These are phyloP conservation scores for Parotia lawesii DNA, from an alignment of 2,113 vertebrate genomes.

Conservation along the genomic window DNA sequence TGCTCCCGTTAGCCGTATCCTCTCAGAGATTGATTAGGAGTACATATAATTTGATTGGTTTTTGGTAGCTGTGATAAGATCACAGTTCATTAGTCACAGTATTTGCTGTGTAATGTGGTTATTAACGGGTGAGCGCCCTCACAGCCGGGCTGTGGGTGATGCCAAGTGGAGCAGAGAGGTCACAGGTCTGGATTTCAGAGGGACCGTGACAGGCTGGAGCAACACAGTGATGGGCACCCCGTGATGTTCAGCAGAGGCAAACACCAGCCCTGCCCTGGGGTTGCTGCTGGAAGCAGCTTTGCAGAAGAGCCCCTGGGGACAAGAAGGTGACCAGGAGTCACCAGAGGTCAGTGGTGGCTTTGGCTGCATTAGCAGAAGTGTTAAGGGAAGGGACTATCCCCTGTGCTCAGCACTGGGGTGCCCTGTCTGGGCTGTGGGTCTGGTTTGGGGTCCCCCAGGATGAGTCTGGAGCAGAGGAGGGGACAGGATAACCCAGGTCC, in stretches of 20 bases:
- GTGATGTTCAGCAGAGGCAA: background rate
- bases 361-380: background rate
- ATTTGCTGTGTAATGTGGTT: background rate
- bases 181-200: background rate
- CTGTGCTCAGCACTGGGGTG: background rate
- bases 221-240: fast-evolving
- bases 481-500: background rate
- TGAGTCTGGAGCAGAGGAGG: background rate
- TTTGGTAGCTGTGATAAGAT: background rate
- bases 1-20: background rate
- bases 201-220: background rate
- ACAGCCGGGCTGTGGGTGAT: background rate
- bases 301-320: background rate
- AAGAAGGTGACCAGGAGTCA: background rate
- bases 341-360: background rate
- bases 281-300: background rate
- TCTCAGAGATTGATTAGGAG: background rate
- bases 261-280: background rate
- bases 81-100: background rate
- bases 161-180: background rate
- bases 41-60: fast-evolving
- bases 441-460: background rate
- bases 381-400: background rate
- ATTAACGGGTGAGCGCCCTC: background rate
- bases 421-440: fast-evolving